Percentiles rank a stretch among this genome's conserved stretches.
These are phyloP conservation scores for Noctua pronuba DNA, from an alignment of 2,888 invertebrate species.

Conservation along the genomic window DNA sequence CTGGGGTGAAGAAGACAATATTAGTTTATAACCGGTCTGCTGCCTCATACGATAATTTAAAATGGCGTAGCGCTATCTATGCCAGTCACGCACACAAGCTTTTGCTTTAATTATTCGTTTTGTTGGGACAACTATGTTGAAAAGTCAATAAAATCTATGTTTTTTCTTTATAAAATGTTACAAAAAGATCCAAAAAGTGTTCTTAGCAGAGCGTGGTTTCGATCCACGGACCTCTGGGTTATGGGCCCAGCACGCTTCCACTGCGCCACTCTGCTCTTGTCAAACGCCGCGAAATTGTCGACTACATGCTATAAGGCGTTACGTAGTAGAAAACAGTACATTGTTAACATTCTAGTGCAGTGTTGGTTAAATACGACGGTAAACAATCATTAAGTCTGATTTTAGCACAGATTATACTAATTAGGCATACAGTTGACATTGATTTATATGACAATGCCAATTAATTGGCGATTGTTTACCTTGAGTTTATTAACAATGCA, in stretches of 20 bases:
- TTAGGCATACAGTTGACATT: conserved; percentile 47
- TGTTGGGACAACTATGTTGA: conserved; percentile 4
- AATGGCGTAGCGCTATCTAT: conserved; percentile 56
- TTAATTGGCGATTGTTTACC: conserved; percentile 47
- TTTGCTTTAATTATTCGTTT: conserved; percentile 45
- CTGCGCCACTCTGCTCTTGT: conserved; percentile 94
- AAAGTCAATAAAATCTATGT: not conserved
- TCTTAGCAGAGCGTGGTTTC: conserved; percentile 94
- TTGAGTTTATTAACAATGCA: conserved; percentile 49
- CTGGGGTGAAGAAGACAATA: conserved; percentile 77
- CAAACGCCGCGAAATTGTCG: not conserved
- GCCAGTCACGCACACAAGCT: conserved; percentile 65
- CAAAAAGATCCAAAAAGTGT: conserved; percentile 50
- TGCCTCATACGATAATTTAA: conserved; percentile 73
- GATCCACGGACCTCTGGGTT: conserved; percentile 97
- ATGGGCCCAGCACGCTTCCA: conserved; percentile 96
- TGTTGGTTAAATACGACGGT: conserved; percentile 18
- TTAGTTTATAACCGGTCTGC: conserved; percentile 75
- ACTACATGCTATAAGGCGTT: conserved; percentile 5
- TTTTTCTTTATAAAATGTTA: not conserved
- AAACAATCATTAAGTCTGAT: conserved; percentile 50
- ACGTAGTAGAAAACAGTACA: conserved; percentile 7
- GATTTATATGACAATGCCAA: conserved; percentile 49
- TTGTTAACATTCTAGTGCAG: conserved; percentile 1
- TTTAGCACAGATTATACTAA: conserved; percentile 40